Conservation (phyloP, 2,797 vertebrate genomes). For the Ispidina lecontei region DNA sequence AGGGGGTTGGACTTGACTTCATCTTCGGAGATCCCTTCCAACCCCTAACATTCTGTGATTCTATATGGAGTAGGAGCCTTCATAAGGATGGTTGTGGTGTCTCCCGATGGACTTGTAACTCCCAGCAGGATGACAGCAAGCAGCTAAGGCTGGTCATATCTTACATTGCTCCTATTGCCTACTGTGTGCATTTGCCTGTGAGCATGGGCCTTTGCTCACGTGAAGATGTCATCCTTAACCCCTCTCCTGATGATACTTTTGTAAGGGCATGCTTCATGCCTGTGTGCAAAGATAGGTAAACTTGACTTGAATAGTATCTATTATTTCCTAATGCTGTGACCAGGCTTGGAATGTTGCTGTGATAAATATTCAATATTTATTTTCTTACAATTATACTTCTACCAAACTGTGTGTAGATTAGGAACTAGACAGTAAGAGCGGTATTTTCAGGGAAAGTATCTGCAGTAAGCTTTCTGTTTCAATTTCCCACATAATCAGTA, state of each 20-base stretch:
- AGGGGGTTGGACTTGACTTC: too few species aligned
- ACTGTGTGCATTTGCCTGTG: rapidly evolving
- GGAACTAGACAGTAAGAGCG: not conserved
- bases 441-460: not conserved
- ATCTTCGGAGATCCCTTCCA: too few species aligned
- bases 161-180: rapidly evolving
- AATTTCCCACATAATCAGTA: not conserved
- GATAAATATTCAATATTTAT: not conserved
- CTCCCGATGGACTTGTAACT: not conserved
- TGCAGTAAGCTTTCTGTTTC: not conserved
- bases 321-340: not conserved
- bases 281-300: not conserved
- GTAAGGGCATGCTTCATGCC: rapidly evolving
- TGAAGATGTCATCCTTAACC: rapidly evolving
- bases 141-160: not conserved
- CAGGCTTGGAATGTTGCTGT: not conserved
- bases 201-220: rapidly evolving
- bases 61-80: not conserved
- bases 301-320: not conserved
- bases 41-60: too few species aligned
- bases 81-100: rapidly evolving
- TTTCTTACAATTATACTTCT: not conserved
- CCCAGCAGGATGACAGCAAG: not conserved
- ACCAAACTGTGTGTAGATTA: not conserved
- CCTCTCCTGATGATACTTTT: not conserved